Conservation (phyloP, 37 sponge, comb jelly and placozoan genomes). For the Ianthella basta region DNA sequence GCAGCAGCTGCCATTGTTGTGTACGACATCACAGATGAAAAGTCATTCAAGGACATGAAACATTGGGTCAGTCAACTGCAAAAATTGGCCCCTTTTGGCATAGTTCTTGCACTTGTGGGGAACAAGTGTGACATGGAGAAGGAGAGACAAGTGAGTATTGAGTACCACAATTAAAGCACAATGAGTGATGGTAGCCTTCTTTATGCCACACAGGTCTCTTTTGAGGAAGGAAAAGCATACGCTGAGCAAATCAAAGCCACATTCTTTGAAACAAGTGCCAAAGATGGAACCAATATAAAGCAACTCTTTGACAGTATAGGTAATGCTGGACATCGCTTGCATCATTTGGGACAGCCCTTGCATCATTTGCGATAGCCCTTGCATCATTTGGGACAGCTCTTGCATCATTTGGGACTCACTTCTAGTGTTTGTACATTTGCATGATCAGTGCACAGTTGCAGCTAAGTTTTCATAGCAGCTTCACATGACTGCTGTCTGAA, state of each 20-base stretch:
- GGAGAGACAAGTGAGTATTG: constrained; percentile 47
- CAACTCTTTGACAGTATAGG: constrained; percentile 7
- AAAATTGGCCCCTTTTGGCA: constrained; percentile 62
- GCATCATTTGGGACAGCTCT: too few relatives aligned
- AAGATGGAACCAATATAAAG: not conserved
- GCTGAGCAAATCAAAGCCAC: not conserved
- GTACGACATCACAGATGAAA: constrained; percentile 75
- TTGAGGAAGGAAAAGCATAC: not conserved
- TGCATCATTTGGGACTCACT: too few relatives aligned
- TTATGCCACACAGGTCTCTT: not conserved
- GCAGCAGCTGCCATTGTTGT: constrained; percentile 84
- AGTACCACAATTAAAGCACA: too few relatives aligned
- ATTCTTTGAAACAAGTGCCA: constrained; percentile 35
- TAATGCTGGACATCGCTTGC: not conserved
- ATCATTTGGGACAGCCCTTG: too few relatives aligned
- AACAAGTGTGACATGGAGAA: constrained; percentile 74
- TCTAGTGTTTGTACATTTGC: too few relatives aligned
- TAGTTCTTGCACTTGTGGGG: constrained; percentile 73
- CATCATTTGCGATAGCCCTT: too few relatives aligned
- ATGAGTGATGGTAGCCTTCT: too few relatives aligned
- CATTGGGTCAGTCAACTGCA: constrained; percentile 74
- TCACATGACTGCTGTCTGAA: too few relatives aligned
- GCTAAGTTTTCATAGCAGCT: too few relatives aligned
- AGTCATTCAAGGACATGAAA: constrained; percentile 68
- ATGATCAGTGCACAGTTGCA: too few relatives aligned